Evolutionary conservation across 2,888 invertebrate species (phyloP), one percentile per base, ranked within the genome.

Genomic region (Melanargia galathea): DNA sequence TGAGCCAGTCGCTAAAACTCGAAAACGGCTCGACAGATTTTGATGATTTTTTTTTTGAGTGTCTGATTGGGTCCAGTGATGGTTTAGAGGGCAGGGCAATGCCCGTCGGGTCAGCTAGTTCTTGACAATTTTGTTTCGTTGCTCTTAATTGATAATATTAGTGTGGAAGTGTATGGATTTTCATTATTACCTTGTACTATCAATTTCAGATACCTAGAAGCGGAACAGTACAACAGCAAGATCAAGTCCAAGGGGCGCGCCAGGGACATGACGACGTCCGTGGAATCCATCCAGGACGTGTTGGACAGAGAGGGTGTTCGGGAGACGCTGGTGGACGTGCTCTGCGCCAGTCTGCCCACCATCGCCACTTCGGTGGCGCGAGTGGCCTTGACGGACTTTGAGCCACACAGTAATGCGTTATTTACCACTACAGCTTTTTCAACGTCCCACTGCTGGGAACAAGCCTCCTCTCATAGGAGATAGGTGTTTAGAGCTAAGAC

Each of bases 271-370:
- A n/a, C 49, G 5, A 49, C 49, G n/a, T 59, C 59, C 13, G 18
- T 40, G 13, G 59, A 59, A n/a, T 59, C 59, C 0, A 49, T 59
- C 18, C 22, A 49, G 26, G 59, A 59, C 11, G 59, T 59, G 13
- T 40, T 59, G 13, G 82, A 86, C 64, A 70, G 88, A 0, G 84
- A 83, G 20, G 71, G 72, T 48, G 89, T 92, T 0, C 78, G 93
- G 20, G 92, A 93, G 73, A 81, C 90, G 1, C 79, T 93, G 2
- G 92, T 93, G 0, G 89, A 92, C 8, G 87, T 92, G 0, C 90
- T 90, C 62, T 86, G 92, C 59, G 76, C 85, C 0, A 81, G 92
- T 0, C 77, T 93, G 45, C 93, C 93, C 0, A 69, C 77, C 26
- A 88, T 93, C 24, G 89, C 93, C 1, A 80, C 71, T 60, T 76